phyloP scores from a whole-genome alignment of 2,797 vertebrate species.

The Cephalopachus bancanus region DNA sequence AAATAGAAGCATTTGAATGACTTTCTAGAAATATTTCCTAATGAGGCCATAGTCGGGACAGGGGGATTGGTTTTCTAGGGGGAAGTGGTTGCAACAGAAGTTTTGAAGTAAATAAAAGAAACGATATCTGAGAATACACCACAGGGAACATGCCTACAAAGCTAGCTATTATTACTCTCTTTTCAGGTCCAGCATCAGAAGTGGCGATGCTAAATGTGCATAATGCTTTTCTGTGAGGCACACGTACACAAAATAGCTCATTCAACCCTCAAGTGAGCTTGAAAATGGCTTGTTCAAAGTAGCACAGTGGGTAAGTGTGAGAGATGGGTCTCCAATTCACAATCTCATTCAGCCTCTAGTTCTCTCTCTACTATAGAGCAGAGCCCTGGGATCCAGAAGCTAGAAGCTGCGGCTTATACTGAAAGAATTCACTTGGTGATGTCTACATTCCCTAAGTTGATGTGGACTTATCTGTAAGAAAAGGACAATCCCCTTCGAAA shows the following conservation, averaged over 20 bases:
- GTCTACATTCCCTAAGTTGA: neutral
- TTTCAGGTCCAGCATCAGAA: conserved; percentile 32
- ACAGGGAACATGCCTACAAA: neutral
- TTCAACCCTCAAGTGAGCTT: neutral
- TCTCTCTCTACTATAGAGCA: neutral
- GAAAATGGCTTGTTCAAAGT: conserved; percentile 4
- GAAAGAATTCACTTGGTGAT: neutral
- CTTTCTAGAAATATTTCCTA: conserved; percentile 81
- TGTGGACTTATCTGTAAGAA: neutral
- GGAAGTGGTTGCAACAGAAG: conserved; percentile 26
- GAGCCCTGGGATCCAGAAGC: neutral
- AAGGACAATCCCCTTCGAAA: neutral
- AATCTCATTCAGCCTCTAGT: neutral
- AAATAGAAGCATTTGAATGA: conserved; percentile 79
- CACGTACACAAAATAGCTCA: neutral
- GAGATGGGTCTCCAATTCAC: neutral
- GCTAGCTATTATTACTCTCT: neutral
- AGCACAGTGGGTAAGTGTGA: neutral
- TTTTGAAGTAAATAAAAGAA: conserved; percentile 64
- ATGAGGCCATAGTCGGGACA: conserved; percentile 56
- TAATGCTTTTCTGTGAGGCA: neutral
- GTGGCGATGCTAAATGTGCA: neutral
- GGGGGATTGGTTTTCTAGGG: conserved; percentile 52
- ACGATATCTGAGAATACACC: neutral
- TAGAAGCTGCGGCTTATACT: neutral